Evolutionary conservation across 2,888 invertebrate genomes (phyloP), one percentile per base, ranked within the genome.

Genomic region (Spisula subtruncata): DNA sequence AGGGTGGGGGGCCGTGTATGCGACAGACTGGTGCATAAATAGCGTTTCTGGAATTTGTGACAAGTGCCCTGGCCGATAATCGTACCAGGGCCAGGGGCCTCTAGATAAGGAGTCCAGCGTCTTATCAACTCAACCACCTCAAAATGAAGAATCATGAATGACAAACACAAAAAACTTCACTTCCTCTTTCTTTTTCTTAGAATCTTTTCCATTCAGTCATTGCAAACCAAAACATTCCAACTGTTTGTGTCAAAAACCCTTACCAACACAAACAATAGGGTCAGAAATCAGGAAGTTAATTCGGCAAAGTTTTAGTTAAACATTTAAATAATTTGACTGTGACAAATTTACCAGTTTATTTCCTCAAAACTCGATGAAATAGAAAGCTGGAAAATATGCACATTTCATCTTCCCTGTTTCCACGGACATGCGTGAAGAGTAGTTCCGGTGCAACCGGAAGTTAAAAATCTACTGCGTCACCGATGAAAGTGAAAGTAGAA

Each of bases 361-460:
- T 66, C 60, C 60, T 25, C 1, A 66, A n/a, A 66, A 25, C 60
- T 66, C 60, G 60, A 25, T 25, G 60, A 25, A 20, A 6, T 48
- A 41, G 35, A 79, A 54, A 48, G 25, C 20, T 66, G 75, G 75
- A 75, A 87, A 87, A 86, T 82, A 87, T 80, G 60, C 66, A 79
- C 82, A 85, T 82, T 88, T 86, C 90, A 83, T 86, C 90, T 90
- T 90, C 90, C 90, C 86, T 86, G 90, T 90, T 85, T 86, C 86
- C 35, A 86, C 87, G 83, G 81, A 86, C 91, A 91, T 91, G 91
- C 91, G 91, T 89, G 81, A 54, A 54, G n/a, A n/a, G 66, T 29
- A 56, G 54, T 90, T 92, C 92, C 92, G 87, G 90, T 90, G 51
- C 48, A 84, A 81, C 46, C 83, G 89, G 89, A 89, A 89, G 71